Conservation (phyloP, 1,140 invertebrate species). For the Proctacanthus coquilletti region DNA sequence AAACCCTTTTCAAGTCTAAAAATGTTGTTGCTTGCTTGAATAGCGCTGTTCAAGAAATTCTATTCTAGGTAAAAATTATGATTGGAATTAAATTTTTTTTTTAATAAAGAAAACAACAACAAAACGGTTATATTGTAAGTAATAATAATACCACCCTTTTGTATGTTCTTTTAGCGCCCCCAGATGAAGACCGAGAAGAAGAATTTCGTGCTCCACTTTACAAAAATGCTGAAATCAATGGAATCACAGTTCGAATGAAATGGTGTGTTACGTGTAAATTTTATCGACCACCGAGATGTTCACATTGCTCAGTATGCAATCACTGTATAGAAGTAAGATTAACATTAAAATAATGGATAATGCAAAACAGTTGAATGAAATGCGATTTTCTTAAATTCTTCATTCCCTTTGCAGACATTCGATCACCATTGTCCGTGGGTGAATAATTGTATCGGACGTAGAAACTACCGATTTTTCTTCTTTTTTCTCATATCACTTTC, state of each 20-base stretch:
- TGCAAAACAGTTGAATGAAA: background rate
- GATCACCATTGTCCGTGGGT: slow-evolving; percentile 99
- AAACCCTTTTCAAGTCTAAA: no score
- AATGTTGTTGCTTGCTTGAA: no score
- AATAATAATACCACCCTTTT: no score
- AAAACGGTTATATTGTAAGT: no score
- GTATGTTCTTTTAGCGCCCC: slow-evolving; percentile 55
- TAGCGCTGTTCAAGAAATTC: no score
- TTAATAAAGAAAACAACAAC: no score
- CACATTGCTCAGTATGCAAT: slow-evolving; percentile 98
- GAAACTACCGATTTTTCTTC: slow-evolving; percentile 98
- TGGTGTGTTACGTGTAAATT: slow-evolving; percentile 99
- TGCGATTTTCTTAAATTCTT: slow-evolving; percentile 6
- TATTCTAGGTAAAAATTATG: no score
- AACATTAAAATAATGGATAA: slow-evolving; percentile 1
- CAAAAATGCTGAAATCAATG: slow-evolving; percentile 96
- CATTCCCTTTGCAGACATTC: slow-evolving; percentile 72
- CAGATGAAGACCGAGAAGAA: slow-evolving; percentile 93
- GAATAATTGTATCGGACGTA: slow-evolving; percentile 97
- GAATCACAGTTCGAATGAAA: slow-evolving; percentile 97
- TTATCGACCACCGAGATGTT: slow-evolving; percentile 95
- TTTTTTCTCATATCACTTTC: slow-evolving; percentile 93
- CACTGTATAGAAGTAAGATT: slow-evolving; percentile 87
- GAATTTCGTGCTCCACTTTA: slow-evolving; percentile 94
- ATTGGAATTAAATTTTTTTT: no score